These are phyloP conservation scores for Mormyrus hasselquistii DNA, from an alignment of 2,797 vertebrate genomes.

Conservation along the genomic window DNA sequence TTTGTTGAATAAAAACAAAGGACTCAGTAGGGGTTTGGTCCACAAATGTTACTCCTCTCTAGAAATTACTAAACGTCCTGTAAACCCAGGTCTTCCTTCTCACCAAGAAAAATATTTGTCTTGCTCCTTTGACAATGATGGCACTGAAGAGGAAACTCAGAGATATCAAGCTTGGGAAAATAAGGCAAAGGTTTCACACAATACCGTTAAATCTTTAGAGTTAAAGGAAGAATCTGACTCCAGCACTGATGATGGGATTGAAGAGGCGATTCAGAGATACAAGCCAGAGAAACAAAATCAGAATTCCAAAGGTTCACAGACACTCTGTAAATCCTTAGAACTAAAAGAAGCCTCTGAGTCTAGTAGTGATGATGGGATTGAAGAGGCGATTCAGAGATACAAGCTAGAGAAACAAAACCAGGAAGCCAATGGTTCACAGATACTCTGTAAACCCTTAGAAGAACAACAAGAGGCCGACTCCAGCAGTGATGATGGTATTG, in stretches of 20 bases:
- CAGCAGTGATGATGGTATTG: conserved; percentile 26
- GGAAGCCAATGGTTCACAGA: conserved; percentile 25
- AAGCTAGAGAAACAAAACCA: conserved; percentile 63
- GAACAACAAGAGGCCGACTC: conserved; percentile 52
- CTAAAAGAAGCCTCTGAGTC: neutral
- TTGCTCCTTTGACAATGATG: conserved; percentile 49
- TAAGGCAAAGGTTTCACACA: neutral
- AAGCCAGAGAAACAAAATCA: neutral
- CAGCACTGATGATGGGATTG: conserved; percentile 24
- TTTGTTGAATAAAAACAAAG: conserved; percentile 35
- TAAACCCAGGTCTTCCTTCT: conserved; percentile 30
- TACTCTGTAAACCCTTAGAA: conserved; percentile 20
- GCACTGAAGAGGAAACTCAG: neutral
- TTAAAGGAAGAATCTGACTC: conserved; percentile 53
- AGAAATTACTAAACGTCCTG: neutral
- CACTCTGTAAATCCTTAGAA: neutral
- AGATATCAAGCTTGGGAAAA: neutral
- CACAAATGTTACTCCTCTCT: conserved; percentile 24
- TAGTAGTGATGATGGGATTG: conserved; percentile 72
- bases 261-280: neutral
- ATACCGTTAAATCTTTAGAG: conserved; percentile 18
- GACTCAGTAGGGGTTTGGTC: conserved; percentile 32
- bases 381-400: conserved; percentile 73
- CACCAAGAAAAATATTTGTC: conserved; percentile 38
- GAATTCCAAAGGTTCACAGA: neutral